These are phyloP conservation scores for Pelodytes ibericus DNA, from an alignment of 2,797 vertebrate genomes.

Conservation along the genomic window DNA sequence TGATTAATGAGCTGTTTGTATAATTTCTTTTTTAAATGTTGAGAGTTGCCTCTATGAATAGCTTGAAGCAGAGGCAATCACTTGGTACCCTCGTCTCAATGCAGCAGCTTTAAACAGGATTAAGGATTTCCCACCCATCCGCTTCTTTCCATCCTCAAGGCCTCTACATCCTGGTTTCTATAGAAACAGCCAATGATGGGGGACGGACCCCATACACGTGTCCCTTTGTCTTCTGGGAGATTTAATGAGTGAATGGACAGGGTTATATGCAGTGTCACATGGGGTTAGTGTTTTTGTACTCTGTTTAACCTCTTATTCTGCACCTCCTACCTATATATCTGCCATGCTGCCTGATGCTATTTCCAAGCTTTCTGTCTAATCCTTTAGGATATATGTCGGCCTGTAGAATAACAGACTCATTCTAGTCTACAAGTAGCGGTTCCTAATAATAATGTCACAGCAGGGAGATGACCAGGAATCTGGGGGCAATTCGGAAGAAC, in stretches of 20 bases:
- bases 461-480: background rate
- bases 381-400: background rate
- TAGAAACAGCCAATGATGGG: constrained; percentile 61
- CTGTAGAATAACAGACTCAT: background rate
- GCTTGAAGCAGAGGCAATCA: too few species aligned
- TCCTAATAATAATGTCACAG: background rate
- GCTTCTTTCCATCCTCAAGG: constrained; percentile 51
- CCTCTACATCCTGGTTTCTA: constrained; percentile 63
- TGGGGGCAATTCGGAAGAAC: background rate
- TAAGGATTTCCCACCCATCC: constrained; percentile 66
- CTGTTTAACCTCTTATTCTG: background rate
- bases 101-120: constrained; percentile 56
- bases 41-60: too few species aligned
- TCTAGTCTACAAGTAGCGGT: background rate
- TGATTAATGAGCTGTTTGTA: too few species aligned
- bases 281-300: background rate
- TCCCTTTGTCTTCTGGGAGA: constrained; percentile 39
- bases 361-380: background rate
- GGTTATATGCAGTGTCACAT: constrained; percentile 20
- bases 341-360: background rate
- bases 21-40: too few species aligned
- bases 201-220: constrained; percentile 56
- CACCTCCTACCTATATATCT: background rate
- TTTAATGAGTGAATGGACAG: constrained; percentile 29
- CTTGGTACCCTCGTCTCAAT: background rate